Evolutionary conservation across 2,797 vertebrate species (phyloP), one percentile per base, ranked within the genome.

Genomic region (Aphelocoma californica): DNA sequence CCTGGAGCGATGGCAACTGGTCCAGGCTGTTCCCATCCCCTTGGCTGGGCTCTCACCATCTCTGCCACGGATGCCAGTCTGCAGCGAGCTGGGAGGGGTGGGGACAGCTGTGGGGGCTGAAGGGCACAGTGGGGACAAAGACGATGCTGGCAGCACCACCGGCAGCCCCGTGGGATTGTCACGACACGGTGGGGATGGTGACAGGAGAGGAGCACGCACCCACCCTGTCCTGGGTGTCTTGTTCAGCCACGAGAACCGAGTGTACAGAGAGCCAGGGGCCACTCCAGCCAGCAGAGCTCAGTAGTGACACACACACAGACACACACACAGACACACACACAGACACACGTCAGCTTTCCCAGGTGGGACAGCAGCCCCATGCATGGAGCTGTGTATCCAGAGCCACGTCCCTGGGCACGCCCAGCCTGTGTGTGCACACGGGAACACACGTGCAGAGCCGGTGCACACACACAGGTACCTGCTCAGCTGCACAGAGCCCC

Each of bases 181-280:
- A 71, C 1, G 0, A 50, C 44, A 42, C 3, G 0, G 64, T 3
- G 26, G 64, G 53, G 44, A 20, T 12, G 57, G 69, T 48, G 79
- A 72, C 71, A 72, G 34, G 40, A 73, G 69, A 66, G 38, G 53
- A 77, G 45, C 62, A 15, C 32, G 0, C 34, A 11, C 56, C 56
- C 1, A 0, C 40, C 50, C 60, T 3, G 3, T 23, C 67, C 45
- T 45, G 10, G 36, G 57, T 1, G 0, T 13, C 56, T 4, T 0
- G 10, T 32, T 56, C 0, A 0, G 50, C 50, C 36, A 19, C 0
- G 0, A 50, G 90, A 86, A 23, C 31, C 0, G 0, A 12, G 64
- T 0, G 7, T 9, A 25, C 40, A 10, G 40, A 12, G 45, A 20
- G 58, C 65, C 85, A 7, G 9, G 23, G 32, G 15, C 54, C 15